phyloP scores from a whole-genome alignment of 2,797 vertebrate species.

The Chrosomus eos region DNA sequence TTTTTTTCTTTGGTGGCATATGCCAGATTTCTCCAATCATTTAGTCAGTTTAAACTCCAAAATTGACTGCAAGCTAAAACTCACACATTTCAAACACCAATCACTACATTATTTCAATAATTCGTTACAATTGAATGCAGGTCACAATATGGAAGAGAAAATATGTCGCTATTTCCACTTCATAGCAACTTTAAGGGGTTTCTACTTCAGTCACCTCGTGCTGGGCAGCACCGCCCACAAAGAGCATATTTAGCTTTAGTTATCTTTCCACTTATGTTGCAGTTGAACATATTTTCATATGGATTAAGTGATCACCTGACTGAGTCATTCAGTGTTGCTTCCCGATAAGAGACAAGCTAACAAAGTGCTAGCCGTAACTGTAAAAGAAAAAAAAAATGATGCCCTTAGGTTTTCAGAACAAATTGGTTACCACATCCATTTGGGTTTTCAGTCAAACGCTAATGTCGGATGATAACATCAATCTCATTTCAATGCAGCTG shows the following conservation, averaged over 20 bases:
- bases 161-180: background rate
- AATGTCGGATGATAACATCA: constrained; percentile 30
- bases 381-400: background rate
- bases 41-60: background rate
- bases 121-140: background rate
- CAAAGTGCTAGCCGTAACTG: background rate
- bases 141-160: background rate
- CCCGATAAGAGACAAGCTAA: background rate
- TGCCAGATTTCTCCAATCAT: background rate
- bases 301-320: background rate
- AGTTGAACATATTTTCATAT: background rate
- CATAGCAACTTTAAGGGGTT: background rate
- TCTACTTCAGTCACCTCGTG: background rate
- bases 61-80: background rate
- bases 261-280: background rate
- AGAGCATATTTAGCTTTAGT: background rate
- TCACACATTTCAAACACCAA: background rate
- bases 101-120: background rate
- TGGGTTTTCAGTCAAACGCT: constrained; percentile 31
- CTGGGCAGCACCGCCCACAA: background rate
- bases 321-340: background rate
- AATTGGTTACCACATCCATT: constrained; percentile 6
- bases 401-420: background rate
- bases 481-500: constrained; percentile 24
- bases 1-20: background rate